Evolutionary conservation across 1,140 invertebrate genomes (phyloP), one percentile per base, ranked within the genome.

Genomic region (Scaptomyza graminum): DNA sequence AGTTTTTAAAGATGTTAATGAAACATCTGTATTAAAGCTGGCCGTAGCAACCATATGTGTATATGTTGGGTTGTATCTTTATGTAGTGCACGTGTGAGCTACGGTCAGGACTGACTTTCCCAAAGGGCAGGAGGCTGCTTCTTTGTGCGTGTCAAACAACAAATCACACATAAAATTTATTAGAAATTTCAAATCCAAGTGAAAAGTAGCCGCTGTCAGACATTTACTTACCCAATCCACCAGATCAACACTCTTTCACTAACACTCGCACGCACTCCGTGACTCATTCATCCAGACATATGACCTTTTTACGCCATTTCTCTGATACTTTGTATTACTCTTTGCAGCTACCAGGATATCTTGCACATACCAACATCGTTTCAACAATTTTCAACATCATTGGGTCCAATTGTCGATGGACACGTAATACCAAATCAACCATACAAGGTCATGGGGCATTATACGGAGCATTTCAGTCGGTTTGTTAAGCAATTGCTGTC

Each of bases 371-470:
- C 93, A 56, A 94, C 94, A 15, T 77, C 93, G 15, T 93, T 94
- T 9, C 93, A 94, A 13, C 93, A 94, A 65, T 96, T 95, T 89
- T 93, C 94, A 75, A 95, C 95, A 16, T 93, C 94, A 11, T 95
- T 97, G 79, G 97, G 96, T 22, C 97, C 96, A 44, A 94, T 96
- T 47, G 94, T 98, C 37, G 97, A 98, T 90, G 95, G 96, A 15
- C 94, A 95, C 12, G 95, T 97, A 51, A 95, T 98, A 78, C 95
- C 96, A 6, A 95, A 95, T 80, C 95, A 96, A 82, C 96, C 96
- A 7, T 92, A 94, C 18, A 93, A 94, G 75, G 93, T 95, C 54
- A 96, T 97, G 95, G 93, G 93, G 51, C 93, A 94, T 60, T 95
- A 95, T 84, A 93, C 93, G n/a, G 94, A 96, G 84, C 92, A 95